These are phyloP conservation scores for Diphyllodes magnificus DNA, from an alignment of 2,113 vertebrate genomes.

Conservation along the genomic window DNA sequence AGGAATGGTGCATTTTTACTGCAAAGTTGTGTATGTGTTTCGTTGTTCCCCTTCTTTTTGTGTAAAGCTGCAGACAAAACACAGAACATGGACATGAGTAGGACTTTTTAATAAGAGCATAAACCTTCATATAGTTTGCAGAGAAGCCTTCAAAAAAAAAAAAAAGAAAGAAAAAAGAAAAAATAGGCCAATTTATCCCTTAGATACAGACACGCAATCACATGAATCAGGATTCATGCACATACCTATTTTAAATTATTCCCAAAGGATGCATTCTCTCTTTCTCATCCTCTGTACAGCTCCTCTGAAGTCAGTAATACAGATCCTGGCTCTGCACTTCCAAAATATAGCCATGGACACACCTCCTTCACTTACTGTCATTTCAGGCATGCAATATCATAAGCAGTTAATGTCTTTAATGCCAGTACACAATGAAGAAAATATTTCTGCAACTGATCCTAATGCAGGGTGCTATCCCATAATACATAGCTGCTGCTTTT, in stretches of 20 bases:
- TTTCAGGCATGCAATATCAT: not conserved
- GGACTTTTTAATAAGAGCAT: not conserved
- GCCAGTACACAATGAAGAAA: not conserved
- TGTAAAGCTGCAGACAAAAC: not conserved
- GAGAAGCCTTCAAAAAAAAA: not conserved
- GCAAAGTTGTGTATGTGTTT: not conserved
- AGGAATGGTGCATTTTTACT: not conserved
- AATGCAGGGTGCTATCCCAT: not conserved
- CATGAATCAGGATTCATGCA: not conserved
- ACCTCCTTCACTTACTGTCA: not conserved
- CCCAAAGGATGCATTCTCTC: not conserved
- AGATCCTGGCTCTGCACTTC: not conserved
- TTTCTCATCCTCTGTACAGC: not conserved
- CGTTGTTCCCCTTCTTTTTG: not conserved
- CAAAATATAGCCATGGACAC: not conserved
- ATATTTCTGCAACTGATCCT: not conserved
- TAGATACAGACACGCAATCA: not conserved
- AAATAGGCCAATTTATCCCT: not conserved
- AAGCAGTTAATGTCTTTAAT: not conserved
- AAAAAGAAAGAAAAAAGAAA: not conserved
- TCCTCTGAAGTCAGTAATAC: not conserved
- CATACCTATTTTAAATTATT: conserved; percentile 5
- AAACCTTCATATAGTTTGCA: not conserved
- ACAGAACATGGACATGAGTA: not conserved
- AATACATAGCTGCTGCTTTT: not conserved